Evolutionary conservation across 2,888 invertebrate genomes (phyloP).

Genomic region (Carpatolechia fugitivella): DNA sequence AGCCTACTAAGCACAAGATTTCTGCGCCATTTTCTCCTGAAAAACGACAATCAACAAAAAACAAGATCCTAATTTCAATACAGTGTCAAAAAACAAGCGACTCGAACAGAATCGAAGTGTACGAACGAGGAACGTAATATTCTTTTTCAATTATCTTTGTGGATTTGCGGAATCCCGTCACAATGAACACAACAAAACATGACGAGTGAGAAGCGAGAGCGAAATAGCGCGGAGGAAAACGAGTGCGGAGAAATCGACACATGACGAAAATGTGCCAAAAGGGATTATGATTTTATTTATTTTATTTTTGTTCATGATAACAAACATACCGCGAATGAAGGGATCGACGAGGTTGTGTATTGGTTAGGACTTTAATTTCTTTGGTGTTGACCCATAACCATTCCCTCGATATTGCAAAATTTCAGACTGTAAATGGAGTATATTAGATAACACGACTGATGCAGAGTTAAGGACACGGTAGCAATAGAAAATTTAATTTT

Average conservation of each 20-base stretch:
- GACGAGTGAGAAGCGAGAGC: slow-evolving; percentile 25
- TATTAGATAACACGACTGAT: no score
- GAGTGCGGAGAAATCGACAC: slow-evolving; percentile 29
- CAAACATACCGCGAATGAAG: slow-evolving; percentile 32
- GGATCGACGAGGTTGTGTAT: no score
- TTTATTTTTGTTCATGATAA: no score
- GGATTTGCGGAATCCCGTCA: slow-evolving; percentile 44
- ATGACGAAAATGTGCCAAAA: slow-evolving; percentile 38
- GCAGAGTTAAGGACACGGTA: no score
- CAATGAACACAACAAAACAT: slow-evolving; percentile 34
- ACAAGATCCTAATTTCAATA: slow-evolving; percentile 6
- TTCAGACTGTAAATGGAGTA: background rate
- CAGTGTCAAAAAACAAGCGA: slow-evolving; percentile 13
- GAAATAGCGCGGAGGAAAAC: slow-evolving; percentile 20
- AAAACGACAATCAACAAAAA: background rate
- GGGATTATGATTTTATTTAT: no score
- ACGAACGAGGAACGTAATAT: slow-evolving; percentile 34
- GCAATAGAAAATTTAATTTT: no score
- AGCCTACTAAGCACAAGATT: no score
- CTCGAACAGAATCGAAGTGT: slow-evolving; percentile 35
- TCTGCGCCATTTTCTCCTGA: background rate
- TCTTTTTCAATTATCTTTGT: slow-evolving; percentile 51
- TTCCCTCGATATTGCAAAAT: slow-evolving; percentile 24
- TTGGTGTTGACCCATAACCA: no score
- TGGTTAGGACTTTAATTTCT: slow-evolving; percentile 1